These are phyloP conservation scores for Sciurus vulgaris DNA, from an alignment of 2,797 vertebrate genomes.

Conservation along the genomic window DNA sequence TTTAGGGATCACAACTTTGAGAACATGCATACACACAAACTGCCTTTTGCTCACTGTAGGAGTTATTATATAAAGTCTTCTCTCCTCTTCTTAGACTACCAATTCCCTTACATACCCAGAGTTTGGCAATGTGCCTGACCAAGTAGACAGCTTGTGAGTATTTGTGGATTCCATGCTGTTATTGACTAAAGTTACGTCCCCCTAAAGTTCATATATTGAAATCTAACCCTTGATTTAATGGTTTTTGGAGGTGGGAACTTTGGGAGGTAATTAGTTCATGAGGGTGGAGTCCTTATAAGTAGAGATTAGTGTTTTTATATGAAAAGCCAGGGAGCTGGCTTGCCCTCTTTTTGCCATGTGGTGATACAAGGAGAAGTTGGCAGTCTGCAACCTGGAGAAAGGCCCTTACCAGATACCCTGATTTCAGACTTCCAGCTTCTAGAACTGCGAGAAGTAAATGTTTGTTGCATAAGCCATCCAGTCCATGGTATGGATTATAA, in stretches of 20 bases:
- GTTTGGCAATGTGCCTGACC: neutral
- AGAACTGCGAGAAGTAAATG: neutral
- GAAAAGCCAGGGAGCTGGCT: neutral
- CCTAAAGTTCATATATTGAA: neutral
- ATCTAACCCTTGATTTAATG: neutral
- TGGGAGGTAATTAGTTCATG: neutral
- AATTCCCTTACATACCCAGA: neutral
- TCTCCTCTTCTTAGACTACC: neutral
- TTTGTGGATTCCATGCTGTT: neutral
- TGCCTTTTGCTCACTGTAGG: slow-evolving; percentile 1
- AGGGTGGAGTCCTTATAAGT: neutral
- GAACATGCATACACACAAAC: neutral
- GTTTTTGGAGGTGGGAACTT: neutral
- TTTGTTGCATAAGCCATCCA: neutral
- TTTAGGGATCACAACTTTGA: neutral
- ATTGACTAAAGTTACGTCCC: neutral
- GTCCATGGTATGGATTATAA: neutral
- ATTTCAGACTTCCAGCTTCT: neutral
- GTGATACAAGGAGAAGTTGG: neutral
- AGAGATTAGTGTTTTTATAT: neutral
- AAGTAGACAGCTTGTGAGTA: slow-evolving; percentile 17
- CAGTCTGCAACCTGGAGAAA: neutral
- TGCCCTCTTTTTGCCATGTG: neutral
- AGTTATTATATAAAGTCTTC: neutral
- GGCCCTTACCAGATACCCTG: no score